Evolutionary conservation across 2,113 vertebrate genomes (phyloP), one percentile per base, ranked within the genome.

Genomic region (Argyrosomus japonicus): DNA sequence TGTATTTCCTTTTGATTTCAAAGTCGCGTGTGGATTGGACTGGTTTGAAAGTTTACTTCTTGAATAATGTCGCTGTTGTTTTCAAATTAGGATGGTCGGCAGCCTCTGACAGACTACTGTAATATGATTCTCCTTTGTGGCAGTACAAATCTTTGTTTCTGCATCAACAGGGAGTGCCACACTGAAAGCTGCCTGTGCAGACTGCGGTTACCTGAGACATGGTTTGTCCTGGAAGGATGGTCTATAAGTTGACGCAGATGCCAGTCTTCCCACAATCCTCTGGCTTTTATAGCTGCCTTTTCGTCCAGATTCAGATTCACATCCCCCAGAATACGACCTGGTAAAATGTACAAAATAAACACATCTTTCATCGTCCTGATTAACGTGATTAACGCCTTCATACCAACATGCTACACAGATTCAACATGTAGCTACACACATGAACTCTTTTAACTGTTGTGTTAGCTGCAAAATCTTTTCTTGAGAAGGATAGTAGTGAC

Each of bases 241-340:
- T 96, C 95, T 61, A 96, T 95, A 62, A 96, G 94, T 79, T 96
- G 95, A 75, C 95, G 94, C 79, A 96, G 85, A 87, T 96, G 95
- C 95, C 95, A 96, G 92, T 96, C 95, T 79, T 96, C 95, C 95
- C 95, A 95, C 68, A 96, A 80, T 78, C 95, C 95, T 88, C 95
- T 89, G 79, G 95, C 94, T 93, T 96, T 96, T 77, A 96, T 90
- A 62, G 93, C 91, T n/a, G 94, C 79, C 88, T 96, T 96, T 14
- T 96, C 95, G 3, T 96, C 95, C 89, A 95, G 87, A 87, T 96
- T 96, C 85, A 96, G 88, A 89, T 95, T 96, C 25, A 96, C 94
- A 27, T 96, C 95, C 6, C 95, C 95, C 21, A 96, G 91, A 85
- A 96, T 94, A 29, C 95, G 95, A 82, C 95, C 95, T 96, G 84